Evolutionary conservation across 2,113 vertebrate species (phyloP).

Genomic region (Takifugu flavidus): DNA sequence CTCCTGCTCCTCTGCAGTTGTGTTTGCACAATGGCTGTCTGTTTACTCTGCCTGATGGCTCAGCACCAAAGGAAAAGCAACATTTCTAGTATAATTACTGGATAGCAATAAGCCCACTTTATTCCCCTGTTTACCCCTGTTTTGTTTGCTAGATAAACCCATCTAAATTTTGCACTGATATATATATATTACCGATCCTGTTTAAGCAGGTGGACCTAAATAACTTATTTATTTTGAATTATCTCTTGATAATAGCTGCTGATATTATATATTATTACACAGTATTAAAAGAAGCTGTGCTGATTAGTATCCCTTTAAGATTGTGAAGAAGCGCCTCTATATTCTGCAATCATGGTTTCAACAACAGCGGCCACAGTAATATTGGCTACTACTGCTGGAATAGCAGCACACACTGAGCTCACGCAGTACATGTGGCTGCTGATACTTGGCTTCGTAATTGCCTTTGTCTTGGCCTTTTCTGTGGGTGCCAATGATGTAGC

Average conservation of each 20-base stretch:
- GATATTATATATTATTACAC: constrained; percentile 39
- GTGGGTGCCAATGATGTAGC: constrained; percentile 98
- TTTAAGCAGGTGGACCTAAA: constrained; percentile 47
- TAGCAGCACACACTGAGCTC: background rate
- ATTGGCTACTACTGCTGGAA: constrained; percentile 21
- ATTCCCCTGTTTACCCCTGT: constrained; percentile 55
- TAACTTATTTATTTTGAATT: constrained; percentile 69
- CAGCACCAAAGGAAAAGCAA: constrained; percentile 68
- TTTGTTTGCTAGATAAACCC: constrained; percentile 42
- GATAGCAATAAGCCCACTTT: constrained; percentile 80
- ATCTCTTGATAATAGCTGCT: constrained; percentile 73
- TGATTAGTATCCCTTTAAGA: constrained; percentile 68
- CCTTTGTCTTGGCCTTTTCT: constrained; percentile 93
- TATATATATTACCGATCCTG: constrained; percentile 40
- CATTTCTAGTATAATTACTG: constrained; percentile 60
- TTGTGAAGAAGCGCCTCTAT: constrained; percentile 54
- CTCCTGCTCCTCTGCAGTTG: constrained; percentile 64
- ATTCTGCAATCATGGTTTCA: constrained; percentile 67
- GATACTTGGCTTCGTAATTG: constrained; percentile 89
- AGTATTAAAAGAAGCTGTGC: constrained; percentile 28
- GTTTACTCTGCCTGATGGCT: constrained; percentile 54
- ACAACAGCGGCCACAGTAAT: constrained; percentile 53
- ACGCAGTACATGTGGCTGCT: constrained; percentile 82
- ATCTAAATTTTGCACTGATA: constrained; percentile 53
- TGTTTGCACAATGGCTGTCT: constrained; percentile 80